Evolutionary conservation across 2,113 vertebrate species (phyloP).

Genomic region (Clarias gariepinus): DNA sequence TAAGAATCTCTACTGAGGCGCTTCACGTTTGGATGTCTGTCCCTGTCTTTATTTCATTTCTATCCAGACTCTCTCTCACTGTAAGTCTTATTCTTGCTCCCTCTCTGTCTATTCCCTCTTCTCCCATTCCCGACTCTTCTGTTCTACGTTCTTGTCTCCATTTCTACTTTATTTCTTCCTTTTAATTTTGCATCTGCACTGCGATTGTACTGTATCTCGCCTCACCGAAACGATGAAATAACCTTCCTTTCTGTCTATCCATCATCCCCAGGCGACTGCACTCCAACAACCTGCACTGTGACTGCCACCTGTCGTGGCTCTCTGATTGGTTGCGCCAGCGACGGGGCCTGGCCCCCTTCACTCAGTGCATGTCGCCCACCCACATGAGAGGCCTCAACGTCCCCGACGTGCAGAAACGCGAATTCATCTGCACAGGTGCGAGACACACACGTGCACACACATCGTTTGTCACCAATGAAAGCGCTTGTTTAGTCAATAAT

Average conservation of each 20-base stretch:
- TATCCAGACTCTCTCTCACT: background rate
- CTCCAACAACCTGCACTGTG: conserved; percentile 95
- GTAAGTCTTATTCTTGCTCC: background rate
- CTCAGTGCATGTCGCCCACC: conserved; percentile 94
- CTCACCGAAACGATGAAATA: background rate
- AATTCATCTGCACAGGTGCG: conserved; percentile 90
- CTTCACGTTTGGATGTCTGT: conserved; percentile 11
- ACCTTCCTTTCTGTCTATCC: conserved; percentile 19
- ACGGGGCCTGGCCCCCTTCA: conserved; percentile 90
- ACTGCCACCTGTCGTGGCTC: conserved; percentile 97
- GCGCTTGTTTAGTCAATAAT: conserved; percentile 18
- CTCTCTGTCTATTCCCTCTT: background rate
- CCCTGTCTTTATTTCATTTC: background rate
- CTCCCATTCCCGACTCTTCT: background rate
- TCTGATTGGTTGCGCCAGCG: conserved; percentile 95
- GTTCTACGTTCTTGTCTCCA: background rate
- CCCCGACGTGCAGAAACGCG: conserved; percentile 95
- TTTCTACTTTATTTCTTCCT: background rate
- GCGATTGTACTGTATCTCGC: background rate
- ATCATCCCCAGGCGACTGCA: conserved; percentile 84
- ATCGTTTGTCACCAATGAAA: conserved; percentile 4
- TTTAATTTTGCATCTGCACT: background rate
- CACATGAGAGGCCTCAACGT: conserved; percentile 93
- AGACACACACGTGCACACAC: conserved; percentile 31
- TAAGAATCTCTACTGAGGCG: conserved; percentile 21